These are phyloP conservation scores for Phrynocephalus versicolor DNA, from an alignment of 2,113 vertebrate species.

Conservation along the genomic window DNA sequence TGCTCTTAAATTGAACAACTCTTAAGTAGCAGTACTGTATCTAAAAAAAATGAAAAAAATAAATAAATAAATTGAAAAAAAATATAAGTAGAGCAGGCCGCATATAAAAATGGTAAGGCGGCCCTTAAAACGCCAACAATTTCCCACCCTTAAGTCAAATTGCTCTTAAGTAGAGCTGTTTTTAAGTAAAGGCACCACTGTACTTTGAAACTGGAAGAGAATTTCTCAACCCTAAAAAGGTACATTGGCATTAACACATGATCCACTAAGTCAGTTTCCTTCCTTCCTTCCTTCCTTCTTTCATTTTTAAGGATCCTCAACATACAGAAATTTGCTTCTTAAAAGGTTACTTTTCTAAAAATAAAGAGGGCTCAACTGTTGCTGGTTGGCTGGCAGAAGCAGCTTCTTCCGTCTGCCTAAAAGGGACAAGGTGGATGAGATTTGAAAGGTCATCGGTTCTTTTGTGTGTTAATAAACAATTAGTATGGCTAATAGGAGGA, in stretches of 20 bases:
- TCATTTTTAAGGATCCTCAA: constrained; percentile 11
- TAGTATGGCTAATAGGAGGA: constrained; percentile 36
- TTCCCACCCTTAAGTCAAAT: no score
- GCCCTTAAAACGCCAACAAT: no score
- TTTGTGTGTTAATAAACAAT: constrained; percentile 72
- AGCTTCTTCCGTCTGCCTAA: constrained; percentile 42
- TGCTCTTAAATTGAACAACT: no score
- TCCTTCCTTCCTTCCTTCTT: no score
- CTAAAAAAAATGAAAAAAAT: no score
- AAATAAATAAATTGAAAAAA: no score
- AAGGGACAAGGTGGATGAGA: constrained; percentile 34
- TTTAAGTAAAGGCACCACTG: no score
- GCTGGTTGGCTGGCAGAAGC: constrained; percentile 35
- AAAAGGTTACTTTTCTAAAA: constrained; percentile 66
- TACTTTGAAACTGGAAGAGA: background rate
- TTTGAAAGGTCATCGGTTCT: constrained; percentile 62
- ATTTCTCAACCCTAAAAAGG: background rate
- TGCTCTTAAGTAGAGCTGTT: no score
- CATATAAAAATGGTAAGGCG: no score
- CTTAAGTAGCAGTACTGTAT: no score
- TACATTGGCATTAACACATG: constrained; percentile 14
- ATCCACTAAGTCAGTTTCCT: background rate
- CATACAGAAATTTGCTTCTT: constrained; percentile 33
- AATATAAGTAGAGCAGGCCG: no score
- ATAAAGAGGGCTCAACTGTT: constrained; percentile 36